Conservation (phyloP, 2,797 vertebrate genomes). For the Leucoraja ocellata region DNA sequence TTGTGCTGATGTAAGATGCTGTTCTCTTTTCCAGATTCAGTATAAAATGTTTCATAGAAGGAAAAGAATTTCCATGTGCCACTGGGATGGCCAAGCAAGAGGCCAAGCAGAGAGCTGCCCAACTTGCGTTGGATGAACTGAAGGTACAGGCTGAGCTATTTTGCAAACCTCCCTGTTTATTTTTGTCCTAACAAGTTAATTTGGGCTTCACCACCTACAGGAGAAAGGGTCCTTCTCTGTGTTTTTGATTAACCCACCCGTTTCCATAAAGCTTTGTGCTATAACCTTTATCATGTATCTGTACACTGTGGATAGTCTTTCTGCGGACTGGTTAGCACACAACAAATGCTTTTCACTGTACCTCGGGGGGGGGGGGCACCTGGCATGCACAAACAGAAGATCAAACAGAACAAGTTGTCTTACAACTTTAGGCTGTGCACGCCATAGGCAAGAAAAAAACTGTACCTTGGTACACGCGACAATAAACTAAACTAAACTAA, state of each 20-base stretch:
- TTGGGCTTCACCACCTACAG: background rate
- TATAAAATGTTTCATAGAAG: slow-evolving; percentile 48
- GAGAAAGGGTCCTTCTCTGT: background rate
- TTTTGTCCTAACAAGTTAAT: background rate
- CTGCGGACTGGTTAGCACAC: too few relatives aligned
- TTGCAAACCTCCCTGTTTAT: background rate
- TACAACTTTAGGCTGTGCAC: too few relatives aligned
- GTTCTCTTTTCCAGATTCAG: slow-evolving; percentile 51
- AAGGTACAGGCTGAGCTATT: background rate
- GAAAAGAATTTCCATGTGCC: slow-evolving; percentile 49
- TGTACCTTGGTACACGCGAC: too few relatives aligned
- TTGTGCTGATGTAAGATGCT: background rate
- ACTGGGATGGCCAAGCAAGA: slow-evolving; percentile 53
- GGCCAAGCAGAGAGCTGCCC: slow-evolving; percentile 57
- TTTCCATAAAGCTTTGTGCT: background rate
- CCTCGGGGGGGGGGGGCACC: too few relatives aligned
- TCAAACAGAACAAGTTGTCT: too few relatives aligned
- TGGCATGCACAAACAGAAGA: too few relatives aligned
- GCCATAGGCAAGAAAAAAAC: too few relatives aligned
- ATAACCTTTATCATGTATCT: too few relatives aligned
- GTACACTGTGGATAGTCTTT: too few relatives aligned
- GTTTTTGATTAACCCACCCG: background rate
- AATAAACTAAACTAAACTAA: too few relatives aligned
- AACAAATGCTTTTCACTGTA: too few relatives aligned
- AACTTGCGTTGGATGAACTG: slow-evolving; percentile 48